A percentile compares a stretch with the other conserved stretches of the same genome.
These are phyloP conservation scores for Gulo gulo DNA, from an alignment of 2,113 vertebrate species.

Conservation along the genomic window DNA sequence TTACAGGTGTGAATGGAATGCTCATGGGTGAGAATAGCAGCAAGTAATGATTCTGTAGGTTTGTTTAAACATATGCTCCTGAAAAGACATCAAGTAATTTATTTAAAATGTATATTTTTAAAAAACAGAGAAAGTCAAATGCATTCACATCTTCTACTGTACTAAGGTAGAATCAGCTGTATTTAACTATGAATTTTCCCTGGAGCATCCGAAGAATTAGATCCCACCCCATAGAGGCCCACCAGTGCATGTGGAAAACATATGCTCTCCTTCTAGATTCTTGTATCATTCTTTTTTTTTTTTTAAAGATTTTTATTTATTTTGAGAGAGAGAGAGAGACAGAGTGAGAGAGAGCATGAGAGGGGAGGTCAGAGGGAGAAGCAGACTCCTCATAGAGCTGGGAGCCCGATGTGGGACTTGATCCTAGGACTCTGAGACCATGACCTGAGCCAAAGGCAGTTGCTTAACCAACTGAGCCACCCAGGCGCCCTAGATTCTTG, in stretches of 20 bases:
- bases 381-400: too few relatives aligned
- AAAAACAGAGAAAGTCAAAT: background rate
- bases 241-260: conserved; percentile 50
- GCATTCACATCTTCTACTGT: background rate
- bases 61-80: background rate
- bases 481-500: conserved; percentile 67
- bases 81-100: background rate
- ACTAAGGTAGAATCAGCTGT: background rate
- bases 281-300: conserved; percentile 67
- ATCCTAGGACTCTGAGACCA: too few relatives aligned
- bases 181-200: conserved; percentile 44
- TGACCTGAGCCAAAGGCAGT: too few relatives aligned
- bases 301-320: too few relatives aligned
- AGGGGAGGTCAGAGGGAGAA: too few relatives aligned
- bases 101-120: background rate
- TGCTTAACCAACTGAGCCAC: too few relatives aligned
- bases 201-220: conserved; percentile 34
- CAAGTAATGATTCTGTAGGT: background rate
- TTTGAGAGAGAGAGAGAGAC: too few relatives aligned
- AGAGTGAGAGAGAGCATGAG: too few relatives aligned
- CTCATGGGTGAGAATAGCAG: background rate
- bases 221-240: conserved; percentile 38
- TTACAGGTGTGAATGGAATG: background rate
- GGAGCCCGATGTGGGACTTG: too few relatives aligned
- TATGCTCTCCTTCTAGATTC: conserved; percentile 64